Percentiles rank a stretch among this genome's conserved stretches.
phyloP scores from a whole-genome alignment of 2,888 invertebrate genomes.

The Andricus curvator region DNA sequence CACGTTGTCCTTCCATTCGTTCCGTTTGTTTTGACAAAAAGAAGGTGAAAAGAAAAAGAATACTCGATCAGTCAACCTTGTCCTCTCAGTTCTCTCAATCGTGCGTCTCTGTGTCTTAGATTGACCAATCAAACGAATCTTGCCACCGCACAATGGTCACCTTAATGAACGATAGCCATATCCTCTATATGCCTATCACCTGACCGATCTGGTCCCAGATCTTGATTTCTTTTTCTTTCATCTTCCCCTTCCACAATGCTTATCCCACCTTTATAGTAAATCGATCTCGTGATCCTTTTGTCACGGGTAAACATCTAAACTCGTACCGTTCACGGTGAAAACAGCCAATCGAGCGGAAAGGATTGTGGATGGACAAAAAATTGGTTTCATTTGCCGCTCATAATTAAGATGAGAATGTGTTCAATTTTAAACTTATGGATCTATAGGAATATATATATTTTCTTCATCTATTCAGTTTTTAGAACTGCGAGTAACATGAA shows the following conservation, averaged over 20 bases:
- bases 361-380: conserved; percentile 15
- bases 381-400: conserved; percentile 18
- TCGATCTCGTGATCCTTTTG: conserved; percentile 35
- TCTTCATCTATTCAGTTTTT: background rate
- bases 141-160: conserved; percentile 70
- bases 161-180: conserved; percentile 65
- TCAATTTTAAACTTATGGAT: background rate
- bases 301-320: conserved; percentile 37
- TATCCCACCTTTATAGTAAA: conserved; percentile 21
- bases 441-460: background rate
- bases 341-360: conserved; percentile 31
- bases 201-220: background rate
- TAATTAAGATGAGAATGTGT: conserved; percentile 12
- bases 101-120: conserved; percentile 60
- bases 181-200: conserved; percentile 1
- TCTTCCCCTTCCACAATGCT: conserved; percentile 4
- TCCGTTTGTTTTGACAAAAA: conserved; percentile 54
- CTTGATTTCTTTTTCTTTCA: conserved; percentile 17
- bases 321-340: conserved; percentile 20
- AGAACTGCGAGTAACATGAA: no score
- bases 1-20: conserved; percentile 56
- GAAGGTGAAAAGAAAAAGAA: conserved; percentile 43
- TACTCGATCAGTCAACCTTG: background rate
- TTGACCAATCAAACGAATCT: conserved; percentile 74
- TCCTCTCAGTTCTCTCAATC: background rate